These are phyloP conservation scores for Hyperopisus bebe DNA, from an alignment of 2,113 vertebrate genomes.

Conservation along the genomic window DNA sequence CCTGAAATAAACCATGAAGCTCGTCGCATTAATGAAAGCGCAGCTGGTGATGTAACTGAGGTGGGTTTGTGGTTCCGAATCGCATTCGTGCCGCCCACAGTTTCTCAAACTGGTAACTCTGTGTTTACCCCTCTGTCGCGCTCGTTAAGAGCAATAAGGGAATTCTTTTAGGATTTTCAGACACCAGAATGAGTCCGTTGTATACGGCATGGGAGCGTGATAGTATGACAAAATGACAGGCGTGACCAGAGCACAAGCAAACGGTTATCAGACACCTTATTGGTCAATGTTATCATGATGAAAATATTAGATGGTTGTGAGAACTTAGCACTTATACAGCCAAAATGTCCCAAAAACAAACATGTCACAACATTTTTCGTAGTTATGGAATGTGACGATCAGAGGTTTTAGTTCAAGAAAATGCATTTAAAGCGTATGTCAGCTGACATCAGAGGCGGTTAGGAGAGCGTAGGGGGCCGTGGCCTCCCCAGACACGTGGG, in stretches of 20 bases:
- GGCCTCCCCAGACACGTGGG: neutral
- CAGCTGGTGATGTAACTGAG: constrained; percentile 35
- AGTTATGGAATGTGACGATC: neutral
- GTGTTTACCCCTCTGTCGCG: neutral
- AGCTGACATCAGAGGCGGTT: neutral
- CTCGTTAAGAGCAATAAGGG: constrained; percentile 22
- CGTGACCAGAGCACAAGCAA: constrained; percentile 52
- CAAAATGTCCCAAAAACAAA: neutral
- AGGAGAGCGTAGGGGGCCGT: neutral
- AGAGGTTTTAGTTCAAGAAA: neutral
- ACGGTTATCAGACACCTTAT: neutral
- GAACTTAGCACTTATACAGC: neutral
- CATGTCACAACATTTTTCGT: neutral
- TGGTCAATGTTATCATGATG: neutral
- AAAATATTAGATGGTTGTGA: neutral
- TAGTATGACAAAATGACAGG: neutral
- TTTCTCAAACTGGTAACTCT: constrained; percentile 2
- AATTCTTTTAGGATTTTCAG: constrained; percentile 9
- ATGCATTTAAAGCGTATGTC: neutral
- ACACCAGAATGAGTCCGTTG: neutral
- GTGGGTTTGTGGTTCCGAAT: constrained; percentile 9
- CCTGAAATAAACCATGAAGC: constrained; percentile 36
- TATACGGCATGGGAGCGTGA: neutral
- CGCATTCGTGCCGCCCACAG: neutral
- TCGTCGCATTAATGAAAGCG: constrained; percentile 8